Conservation (phyloP, 30 jellyfish, hydroid and myxozoan genomes). For the Rhopilema esculentum region DNA sequence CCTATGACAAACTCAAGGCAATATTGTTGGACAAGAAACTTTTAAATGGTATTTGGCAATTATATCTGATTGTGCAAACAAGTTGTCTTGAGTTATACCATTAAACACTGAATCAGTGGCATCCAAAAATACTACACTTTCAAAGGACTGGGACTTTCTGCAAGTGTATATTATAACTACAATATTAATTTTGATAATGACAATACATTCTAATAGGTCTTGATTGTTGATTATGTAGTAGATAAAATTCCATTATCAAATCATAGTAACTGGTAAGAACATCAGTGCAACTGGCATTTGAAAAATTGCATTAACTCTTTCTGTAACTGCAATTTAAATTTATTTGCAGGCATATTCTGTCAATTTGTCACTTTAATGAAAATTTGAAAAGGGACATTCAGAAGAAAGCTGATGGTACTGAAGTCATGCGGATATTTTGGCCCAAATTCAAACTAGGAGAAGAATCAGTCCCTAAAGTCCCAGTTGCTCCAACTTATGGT, state of each 20-base stretch:
- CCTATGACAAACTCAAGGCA: background rate
- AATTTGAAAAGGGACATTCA: constrained; percentile 30
- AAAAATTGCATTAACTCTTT: background rate
- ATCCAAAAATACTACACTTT: background rate
- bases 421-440: background rate
- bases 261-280: background rate
- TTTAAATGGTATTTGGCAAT: background rate
- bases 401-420: constrained; percentile 42
- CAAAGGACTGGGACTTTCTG: background rate
- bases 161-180: too few species aligned
- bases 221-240: background rate
- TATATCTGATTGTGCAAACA: background rate
- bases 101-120: background rate
- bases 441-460: constrained; percentile 56
- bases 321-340: background rate
- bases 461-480: constrained; percentile 49
- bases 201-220: too few species aligned
- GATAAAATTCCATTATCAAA: background rate
- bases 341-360: constrained; percentile 28
- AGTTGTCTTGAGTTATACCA: constrained; percentile 1
- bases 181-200: too few species aligned
- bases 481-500: constrained; percentile 56
- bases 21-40: constrained; percentile 4
- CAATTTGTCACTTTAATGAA: constrained; percentile 46
- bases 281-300: background rate